Evolutionary conservation across 2,888 invertebrate species (phyloP), one percentile per base, ranked within the genome.

Genomic region (Pachliopta kotzebuea): DNA sequence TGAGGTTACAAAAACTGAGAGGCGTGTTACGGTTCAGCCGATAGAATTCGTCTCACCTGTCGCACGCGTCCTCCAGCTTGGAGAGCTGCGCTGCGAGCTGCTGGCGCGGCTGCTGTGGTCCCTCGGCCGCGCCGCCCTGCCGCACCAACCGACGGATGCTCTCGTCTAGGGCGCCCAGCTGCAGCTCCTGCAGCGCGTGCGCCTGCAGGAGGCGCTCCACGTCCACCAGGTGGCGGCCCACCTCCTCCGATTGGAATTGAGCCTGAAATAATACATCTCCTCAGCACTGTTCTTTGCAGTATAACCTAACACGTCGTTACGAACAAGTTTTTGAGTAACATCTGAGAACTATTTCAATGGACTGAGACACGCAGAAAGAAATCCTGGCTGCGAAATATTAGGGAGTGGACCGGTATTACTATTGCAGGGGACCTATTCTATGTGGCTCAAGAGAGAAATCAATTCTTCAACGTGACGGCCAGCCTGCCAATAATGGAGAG

Each of bases 191-290:
- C 56, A 99, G 90, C 20, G 96, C 96, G 86, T 99, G 98, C 68
- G 98, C 98, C 75, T 99, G 98, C 63, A 99, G 89, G 53, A 98
- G 91, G 70, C 99, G 98, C 83, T 99, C 99, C 11, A 98, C 98
- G 49, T 97, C 99, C 68, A 98, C 92, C 60, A 99, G 90, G 91
- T 99, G 99, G 0, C 98, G 96, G 0, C 98, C 99, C 4, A 96
- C 96, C 80, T 98, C 98, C 61, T 95, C 96, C 0, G 97, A 97
- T 67, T 94, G 94, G 84, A 96, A 94, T 72, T 94, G 93, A 0
- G 93, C 84, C 95, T 95, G 79, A 9, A 42, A 14, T 42, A 59
- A 23, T 29, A 9, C 18, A 14, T 4, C 11, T 9, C 14, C 37
- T 37, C 37, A 37, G 37, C 9, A 37, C 14, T 14, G 14, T 37